Percentiles rank a stretch among this genome's conserved stretches.
These are phyloP conservation scores for Carassius gibelio DNA, from an alignment of 2,113 vertebrate genomes.

Conservation along the genomic window DNA sequence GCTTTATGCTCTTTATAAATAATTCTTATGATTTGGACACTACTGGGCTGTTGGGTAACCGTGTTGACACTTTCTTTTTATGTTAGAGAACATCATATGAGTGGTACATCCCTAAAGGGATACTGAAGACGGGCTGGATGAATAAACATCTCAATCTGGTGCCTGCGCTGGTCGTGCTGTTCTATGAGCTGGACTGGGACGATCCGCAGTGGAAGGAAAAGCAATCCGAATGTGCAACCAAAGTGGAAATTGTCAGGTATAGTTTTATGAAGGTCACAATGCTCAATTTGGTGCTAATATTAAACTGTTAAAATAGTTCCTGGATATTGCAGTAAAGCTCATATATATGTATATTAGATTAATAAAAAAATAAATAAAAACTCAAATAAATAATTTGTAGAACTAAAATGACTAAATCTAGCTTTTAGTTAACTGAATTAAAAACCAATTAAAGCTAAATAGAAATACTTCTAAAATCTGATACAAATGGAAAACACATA, in stretches of 20 bases:
- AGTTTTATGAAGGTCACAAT: neutral
- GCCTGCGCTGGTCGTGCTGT: conserved; percentile 94
- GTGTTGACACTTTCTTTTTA: conserved; percentile 2
- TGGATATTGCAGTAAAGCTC: neutral
- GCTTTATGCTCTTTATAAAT: neutral
- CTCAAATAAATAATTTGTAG: no score
- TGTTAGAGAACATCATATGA: conserved; percentile 92
- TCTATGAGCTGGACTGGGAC: conserved; percentile 98
- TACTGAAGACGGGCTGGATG: conserved; percentile 98
- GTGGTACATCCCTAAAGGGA: conserved; percentile 99
- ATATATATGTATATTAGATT: neutral
- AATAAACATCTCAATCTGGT: conserved; percentile 97
- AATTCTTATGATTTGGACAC: neutral
- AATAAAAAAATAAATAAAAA: no score
- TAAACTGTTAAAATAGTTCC: neutral
- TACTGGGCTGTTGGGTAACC: neutral
- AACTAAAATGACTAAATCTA: no score
- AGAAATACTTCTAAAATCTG: no score
- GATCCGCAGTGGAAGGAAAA: conserved; percentile 98
- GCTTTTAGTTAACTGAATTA: no score
- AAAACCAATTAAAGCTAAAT: no score
- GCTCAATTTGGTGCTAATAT: neutral
- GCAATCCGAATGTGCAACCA: conserved; percentile 93
- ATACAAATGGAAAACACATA: no score
- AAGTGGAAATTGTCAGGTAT: conserved; percentile 97